Evolutionary conservation across 1,140 invertebrate genomes (phyloP), one percentile per base, ranked within the genome.

Genomic region (Euborellia annulipes): DNA sequence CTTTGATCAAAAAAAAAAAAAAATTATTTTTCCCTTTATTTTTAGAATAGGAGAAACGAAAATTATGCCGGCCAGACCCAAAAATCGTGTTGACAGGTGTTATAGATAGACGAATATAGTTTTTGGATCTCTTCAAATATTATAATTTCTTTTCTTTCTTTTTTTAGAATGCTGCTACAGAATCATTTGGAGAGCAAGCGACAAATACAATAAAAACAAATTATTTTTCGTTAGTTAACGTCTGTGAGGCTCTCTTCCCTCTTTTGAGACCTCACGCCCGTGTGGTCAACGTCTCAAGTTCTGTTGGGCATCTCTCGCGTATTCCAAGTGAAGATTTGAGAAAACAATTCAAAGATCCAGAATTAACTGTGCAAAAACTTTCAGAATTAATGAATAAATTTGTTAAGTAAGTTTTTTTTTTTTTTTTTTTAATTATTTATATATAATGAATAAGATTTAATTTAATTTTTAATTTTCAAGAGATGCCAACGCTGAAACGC

Each of bases 241-340:
- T 71, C 1, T 76, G 69, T 47, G 52, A 64, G 3, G 51, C 52
- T 18, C 51, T 81, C 8, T 74, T 75, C 58, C 75, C 76, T 14
- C 41, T 79, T 3, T 56, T 81, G n/a, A 54, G 62, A 41, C 58
- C 64, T 14, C 63, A 71, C 51, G 75, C 72, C 13, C 66, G 77
- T 42, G 71, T 81, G 27, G 74, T 75, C 0, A 72, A 76, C 55
- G 55, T 80, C 0, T 78, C 74, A 2, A 78, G 75, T 53, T 58
- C 62, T 41, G 49, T 49, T 9, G 73, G 73, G 40, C 64, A 62
- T 47, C 45, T 71, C 11, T 48, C 45, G 16, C 59, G 46, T 46
- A 61, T 61, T 56, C 62, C 64, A 44, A 64, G 63, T 18, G 46
- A 61, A 20, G 46, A 58, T 32, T 55, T 69, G 0, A 60, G 61